phyloP scores from a whole-genome alignment of 1,140 invertebrate species.

The Aphelinus atriplicis region DNA sequence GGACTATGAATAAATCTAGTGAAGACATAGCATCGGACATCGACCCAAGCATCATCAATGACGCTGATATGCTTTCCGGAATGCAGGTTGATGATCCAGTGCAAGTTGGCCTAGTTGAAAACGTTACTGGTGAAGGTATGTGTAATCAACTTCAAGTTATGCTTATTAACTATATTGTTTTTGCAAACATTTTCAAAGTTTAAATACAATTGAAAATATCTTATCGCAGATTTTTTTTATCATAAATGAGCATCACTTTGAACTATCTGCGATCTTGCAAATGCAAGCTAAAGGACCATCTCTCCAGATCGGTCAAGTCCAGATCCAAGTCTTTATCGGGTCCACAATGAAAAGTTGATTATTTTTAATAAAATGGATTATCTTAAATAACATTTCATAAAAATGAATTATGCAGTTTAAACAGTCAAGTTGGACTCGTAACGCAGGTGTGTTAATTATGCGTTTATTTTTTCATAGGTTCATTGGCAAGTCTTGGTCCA shows the following conservation, averaged over 20 bases:
- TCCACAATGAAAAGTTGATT: no score
- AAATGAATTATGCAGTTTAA: no score
- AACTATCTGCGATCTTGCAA: no score
- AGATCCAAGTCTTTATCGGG: no score
- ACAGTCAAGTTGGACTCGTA: no score
- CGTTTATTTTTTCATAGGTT: constrained; percentile 39
- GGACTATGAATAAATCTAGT: constrained; percentile 48
- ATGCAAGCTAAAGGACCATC: no score
- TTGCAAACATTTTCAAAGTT: constrained; percentile 1
- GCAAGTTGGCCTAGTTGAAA: constrained; percentile 41
- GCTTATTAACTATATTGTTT: not conserved
- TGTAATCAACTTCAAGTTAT: not conserved
- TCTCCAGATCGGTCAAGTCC: no score
- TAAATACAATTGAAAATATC: not conserved
- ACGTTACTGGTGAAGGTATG: constrained; percentile 43
- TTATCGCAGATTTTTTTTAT: not conserved
- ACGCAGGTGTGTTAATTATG: no score
- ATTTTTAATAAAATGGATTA: no score
- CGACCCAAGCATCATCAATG: constrained; percentile 48
- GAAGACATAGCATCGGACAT: constrained; percentile 40
- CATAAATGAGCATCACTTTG: not conserved
- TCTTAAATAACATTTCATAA: no score
- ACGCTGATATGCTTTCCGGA: constrained; percentile 52
- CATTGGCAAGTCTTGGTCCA: constrained; percentile 58
- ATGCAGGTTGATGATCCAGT: constrained; percentile 49